Conservation (phyloP, 1,140 invertebrate genomes). For the Colletes gigas region DNA sequence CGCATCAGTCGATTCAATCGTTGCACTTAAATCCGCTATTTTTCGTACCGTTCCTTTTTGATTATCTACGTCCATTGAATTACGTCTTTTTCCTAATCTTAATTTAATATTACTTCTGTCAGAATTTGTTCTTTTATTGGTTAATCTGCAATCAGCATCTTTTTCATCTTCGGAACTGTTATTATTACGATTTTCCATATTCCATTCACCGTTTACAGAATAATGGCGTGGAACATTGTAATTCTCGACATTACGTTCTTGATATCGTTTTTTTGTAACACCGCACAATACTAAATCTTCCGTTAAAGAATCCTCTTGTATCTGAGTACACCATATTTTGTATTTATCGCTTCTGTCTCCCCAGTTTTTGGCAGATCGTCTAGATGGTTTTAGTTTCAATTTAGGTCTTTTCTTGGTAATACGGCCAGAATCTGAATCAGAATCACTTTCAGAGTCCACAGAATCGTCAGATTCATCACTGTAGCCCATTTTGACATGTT, state of each 20-base stretch:
- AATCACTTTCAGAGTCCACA: slow-evolving; percentile 79
- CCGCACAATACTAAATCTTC: slow-evolving; percentile 84
- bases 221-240: slow-evolving; percentile 81
- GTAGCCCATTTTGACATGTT: slow-evolving; percentile 70
- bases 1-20: slow-evolving; percentile 80
- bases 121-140: slow-evolving; percentile 83
- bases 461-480: slow-evolving; percentile 79
- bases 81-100: slow-evolving; percentile 82
- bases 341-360: slow-evolving; percentile 80
- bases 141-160: slow-evolving; percentile 73
- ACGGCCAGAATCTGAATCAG: slow-evolving; percentile 74
- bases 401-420: slow-evolving; percentile 73
- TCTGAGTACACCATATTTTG: slow-evolving; percentile 84
- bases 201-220: slow-evolving; percentile 67
- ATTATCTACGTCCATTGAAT: slow-evolving; percentile 77
- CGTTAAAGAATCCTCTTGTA: slow-evolving; percentile 84
- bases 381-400: slow-evolving; percentile 75
- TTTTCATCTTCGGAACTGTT: slow-evolving; percentile 80
- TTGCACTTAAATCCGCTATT: slow-evolving; percentile 81
- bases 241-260: slow-evolving; percentile 83
- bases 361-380: slow-evolving; percentile 64
- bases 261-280: slow-evolving; percentile 81
- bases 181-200: slow-evolving; percentile 60
- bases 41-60: slow-evolving; percentile 80
- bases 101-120: slow-evolving; percentile 84